These are phyloP conservation scores for Sinotaia quadrata DNA, from an alignment of 2,888 invertebrate species.

Conservation along the genomic window DNA sequence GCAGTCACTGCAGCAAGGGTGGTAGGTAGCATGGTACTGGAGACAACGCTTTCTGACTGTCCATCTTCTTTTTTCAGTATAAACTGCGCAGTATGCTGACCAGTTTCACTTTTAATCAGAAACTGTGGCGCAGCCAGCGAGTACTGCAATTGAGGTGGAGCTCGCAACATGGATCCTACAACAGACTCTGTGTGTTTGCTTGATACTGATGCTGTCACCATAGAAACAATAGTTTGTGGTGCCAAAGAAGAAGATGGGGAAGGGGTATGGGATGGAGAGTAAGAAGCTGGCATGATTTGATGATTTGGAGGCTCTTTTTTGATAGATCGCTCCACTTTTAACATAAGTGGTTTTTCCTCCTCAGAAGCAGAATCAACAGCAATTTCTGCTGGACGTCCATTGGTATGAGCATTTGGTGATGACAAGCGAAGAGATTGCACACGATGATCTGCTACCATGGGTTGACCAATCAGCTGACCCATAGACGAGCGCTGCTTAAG, in stretches of 20 bases:
- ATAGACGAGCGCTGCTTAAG: constrained; percentile 52
- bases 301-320: background rate
- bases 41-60: background rate
- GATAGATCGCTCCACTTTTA: constrained; percentile 37
- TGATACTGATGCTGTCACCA: constrained; percentile 11
- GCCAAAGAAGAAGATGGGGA: constrained; percentile 25
- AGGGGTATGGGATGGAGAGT: constrained; percentile 6
- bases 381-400: constrained; percentile 4
- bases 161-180: constrained; percentile 29
- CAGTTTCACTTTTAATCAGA: constrained; percentile 19
- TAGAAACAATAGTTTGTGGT: constrained; percentile 19
- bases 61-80: constrained; percentile 10
- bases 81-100: constrained; percentile 4
- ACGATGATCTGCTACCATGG: constrained; percentile 48
- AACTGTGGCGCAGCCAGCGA: constrained; percentile 19
- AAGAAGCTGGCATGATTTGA: background rate
- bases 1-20: background rate
- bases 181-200: constrained; percentile 16
- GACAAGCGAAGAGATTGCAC: constrained; percentile 18
- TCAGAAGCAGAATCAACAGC: constrained; percentile 13
- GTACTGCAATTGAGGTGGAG: constrained; percentile 32
- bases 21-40: constrained; percentile 5
- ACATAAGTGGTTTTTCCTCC: constrained; percentile 39
- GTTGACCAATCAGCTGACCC: constrained; percentile 46
- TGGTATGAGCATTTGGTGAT: constrained; percentile 18